These are phyloP conservation scores for Diachrysia chrysitis DNA, from an alignment of 2,888 invertebrate species.

Conservation along the genomic window DNA sequence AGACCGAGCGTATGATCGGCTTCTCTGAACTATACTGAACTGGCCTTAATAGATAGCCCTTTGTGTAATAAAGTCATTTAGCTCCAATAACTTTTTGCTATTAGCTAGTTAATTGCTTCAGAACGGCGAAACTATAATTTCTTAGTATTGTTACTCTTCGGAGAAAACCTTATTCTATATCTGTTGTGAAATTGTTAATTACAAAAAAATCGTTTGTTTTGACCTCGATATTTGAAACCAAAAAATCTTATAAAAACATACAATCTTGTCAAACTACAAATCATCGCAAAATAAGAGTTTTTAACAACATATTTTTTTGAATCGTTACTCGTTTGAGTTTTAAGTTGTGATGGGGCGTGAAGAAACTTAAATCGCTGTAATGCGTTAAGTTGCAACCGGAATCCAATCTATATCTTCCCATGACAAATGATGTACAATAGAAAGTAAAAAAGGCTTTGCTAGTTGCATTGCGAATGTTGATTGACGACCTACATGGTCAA, in stretches of 20 bases:
- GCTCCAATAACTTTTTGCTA: neutral
- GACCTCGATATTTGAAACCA: too few species aligned
- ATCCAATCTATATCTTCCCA: constrained; percentile 40
- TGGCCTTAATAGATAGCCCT: neutral
- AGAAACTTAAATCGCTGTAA: constrained; percentile 39
- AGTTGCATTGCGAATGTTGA: constrained; percentile 27
- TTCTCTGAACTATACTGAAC: neutral
- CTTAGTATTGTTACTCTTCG: neutral
- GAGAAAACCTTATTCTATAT: neutral
- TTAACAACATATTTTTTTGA: constrained; percentile 45
- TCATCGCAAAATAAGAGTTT: constrained; percentile 32
- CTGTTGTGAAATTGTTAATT: neutral
- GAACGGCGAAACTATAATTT: neutral
- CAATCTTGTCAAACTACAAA: constrained; percentile 30
- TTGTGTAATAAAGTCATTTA: neutral
- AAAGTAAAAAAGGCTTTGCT: constrained; percentile 33
- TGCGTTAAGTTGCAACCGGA: constrained; percentile 41
- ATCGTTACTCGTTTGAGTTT: constrained; percentile 33
- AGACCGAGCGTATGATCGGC: neutral
- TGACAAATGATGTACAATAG: constrained; percentile 32
- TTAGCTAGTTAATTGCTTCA: neutral
- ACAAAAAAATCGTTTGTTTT: neutral
- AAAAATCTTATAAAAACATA: constrained; percentile 31
- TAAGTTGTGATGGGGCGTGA: constrained; percentile 31
- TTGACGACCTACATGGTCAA: constrained; percentile 56